Conservation (phyloP, 2,797 vertebrate genomes). For the Falco berigora region DNA sequence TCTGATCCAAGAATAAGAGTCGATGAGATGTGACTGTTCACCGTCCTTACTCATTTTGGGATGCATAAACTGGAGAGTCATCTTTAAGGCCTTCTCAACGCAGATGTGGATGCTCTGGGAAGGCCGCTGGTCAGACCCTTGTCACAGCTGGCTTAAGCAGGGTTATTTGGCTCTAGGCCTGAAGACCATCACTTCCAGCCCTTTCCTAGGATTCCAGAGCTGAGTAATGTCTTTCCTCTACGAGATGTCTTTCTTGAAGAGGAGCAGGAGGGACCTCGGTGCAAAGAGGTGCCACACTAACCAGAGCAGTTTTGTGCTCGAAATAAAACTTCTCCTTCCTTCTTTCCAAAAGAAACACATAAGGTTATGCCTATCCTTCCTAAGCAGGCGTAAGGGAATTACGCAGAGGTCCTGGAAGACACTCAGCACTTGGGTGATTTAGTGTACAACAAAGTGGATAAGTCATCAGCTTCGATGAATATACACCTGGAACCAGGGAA, state of each 20-base stretch:
- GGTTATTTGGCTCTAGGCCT: background rate
- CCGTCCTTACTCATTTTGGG: background rate
- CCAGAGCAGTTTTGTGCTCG: background rate
- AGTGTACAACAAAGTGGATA: background rate
- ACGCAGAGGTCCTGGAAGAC: slow-evolving; percentile 4
- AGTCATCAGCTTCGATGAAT: slow-evolving; percentile 30
- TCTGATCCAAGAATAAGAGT: background rate
- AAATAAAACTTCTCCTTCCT: background rate
- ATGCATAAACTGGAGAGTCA: background rate
- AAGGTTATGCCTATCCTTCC: background rate
- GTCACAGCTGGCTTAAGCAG: background rate
- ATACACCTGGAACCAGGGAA: slow-evolving; percentile 43
- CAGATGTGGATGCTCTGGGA: background rate
- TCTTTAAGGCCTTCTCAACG: background rate
- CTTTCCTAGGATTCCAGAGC: background rate
- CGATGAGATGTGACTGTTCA: background rate
- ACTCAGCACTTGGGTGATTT: slow-evolving; percentile 45
- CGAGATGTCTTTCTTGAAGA: background rate
- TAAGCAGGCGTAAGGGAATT: background rate
- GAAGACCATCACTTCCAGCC: background rate
- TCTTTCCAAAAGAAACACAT: background rate
- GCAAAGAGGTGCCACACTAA: background rate
- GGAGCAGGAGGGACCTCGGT: background rate
- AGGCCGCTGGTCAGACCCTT: background rate
- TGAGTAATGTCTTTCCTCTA: background rate